Evolutionary conservation across 2,888 invertebrate genomes (phyloP).

Genomic region (Monoplex corrugatus): DNA sequence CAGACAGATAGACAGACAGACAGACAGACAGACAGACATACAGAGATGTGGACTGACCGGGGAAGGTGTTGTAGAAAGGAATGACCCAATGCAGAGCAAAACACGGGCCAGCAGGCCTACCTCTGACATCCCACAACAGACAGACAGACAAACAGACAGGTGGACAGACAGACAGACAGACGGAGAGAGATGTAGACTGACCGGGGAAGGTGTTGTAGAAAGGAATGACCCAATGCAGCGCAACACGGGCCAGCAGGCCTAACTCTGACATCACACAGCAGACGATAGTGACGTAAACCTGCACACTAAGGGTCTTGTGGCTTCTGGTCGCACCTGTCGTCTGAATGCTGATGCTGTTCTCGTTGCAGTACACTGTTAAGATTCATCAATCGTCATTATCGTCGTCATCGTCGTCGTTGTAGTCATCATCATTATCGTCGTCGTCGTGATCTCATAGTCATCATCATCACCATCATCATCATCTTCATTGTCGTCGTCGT

Average conservation of each 20-base stretch:
- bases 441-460: too few relatives aligned
- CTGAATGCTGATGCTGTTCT: constrained; percentile 1
- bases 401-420: too few relatives aligned
- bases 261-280: constrained; percentile 50
- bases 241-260: constrained; percentile 49
- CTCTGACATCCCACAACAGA: too few relatives aligned
- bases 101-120: too few relatives aligned
- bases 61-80: background rate
- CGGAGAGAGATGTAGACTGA: background rate
- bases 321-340: background rate
- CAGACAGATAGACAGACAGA: too few relatives aligned
- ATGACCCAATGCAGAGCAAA: too few relatives aligned
- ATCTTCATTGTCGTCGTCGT: too few relatives aligned
- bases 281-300: constrained; percentile 50
- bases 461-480: too few relatives aligned
- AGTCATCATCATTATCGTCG: too few relatives aligned
- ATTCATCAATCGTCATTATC: too few relatives aligned
- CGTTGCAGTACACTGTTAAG: background rate
- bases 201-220: constrained; percentile 43
- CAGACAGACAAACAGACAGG: background rate
- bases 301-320: constrained; percentile 40
- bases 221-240: constrained; percentile 43
- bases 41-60: background rate
- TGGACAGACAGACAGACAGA: background rate
- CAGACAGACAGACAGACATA: too few relatives aligned